phyloP scores from a whole-genome alignment of 2,113 vertebrate genomes.

The Willisornis vidua region DNA sequence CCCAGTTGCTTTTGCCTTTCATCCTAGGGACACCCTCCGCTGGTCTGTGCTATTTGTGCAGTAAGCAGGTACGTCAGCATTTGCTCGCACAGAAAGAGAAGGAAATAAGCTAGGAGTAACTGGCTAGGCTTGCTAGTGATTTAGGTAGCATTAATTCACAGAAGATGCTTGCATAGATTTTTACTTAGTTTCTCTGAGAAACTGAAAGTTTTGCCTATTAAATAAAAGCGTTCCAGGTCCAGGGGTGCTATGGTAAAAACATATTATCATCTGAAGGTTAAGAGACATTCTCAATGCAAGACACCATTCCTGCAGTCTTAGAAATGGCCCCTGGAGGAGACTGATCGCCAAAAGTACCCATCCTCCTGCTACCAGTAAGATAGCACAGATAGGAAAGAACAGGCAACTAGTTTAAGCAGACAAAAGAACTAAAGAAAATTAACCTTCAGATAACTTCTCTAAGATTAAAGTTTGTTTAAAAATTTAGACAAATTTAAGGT shows the following conservation, averaged over 20 bases:
- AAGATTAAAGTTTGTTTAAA: background rate
- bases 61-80: background rate
- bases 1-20: background rate
- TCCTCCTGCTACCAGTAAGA: background rate
- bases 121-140: background rate
- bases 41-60: background rate
- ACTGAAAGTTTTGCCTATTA: conserved; percentile 3
- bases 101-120: background rate
- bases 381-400: background rate
- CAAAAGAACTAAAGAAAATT: background rate
- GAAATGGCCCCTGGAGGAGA: background rate
- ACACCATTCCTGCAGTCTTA: background rate
- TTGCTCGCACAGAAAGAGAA: background rate
- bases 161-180: background rate
- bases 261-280: background rate
- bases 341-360: background rate
- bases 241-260: background rate
- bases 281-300: conserved; percentile 6
- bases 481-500: background rate
- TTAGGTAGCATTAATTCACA: background rate
- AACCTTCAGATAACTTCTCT: background rate
- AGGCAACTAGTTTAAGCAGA: background rate
- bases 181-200: conserved; percentile 5
- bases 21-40: background rate
- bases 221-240: background rate